Evolutionary conservation across 2,888 invertebrate species (phyloP).

Genomic region (Morpho achilles): DNA sequence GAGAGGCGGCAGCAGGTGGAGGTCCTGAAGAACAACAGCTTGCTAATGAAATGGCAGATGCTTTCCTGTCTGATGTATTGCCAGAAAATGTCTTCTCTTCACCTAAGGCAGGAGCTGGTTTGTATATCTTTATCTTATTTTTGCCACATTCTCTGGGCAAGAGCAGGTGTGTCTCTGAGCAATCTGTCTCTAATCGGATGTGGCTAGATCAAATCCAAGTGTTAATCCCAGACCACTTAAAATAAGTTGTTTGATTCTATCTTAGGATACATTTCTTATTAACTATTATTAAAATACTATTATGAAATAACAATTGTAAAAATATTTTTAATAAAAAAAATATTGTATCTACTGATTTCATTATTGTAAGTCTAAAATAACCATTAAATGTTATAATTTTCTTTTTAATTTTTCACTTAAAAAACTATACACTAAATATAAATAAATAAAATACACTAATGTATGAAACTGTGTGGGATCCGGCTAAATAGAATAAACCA

Average conservation of each 20-base stretch:
- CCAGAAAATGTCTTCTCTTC: conserved; percentile 97
- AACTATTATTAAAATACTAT: too few species aligned
- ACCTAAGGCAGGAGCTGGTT: conserved; percentile 93
- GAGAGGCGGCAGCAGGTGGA: conserved; percentile 89
- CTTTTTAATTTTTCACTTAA: too few species aligned
- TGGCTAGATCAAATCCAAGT: conserved; percentile 69
- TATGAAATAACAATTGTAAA: too few species aligned
- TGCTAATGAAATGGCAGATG: conserved; percentile 98
- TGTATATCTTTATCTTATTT: conserved; percentile 12
- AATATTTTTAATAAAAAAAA: too few species aligned
- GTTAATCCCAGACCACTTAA: conserved; percentile 73
- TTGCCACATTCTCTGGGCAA: conserved; percentile 77
- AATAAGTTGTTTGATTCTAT: conserved; percentile 72
- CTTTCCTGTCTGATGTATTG: conserved; percentile 95
- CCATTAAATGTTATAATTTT: too few species aligned
- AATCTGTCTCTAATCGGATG: conserved; percentile 71
- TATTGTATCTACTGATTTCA: too few species aligned
- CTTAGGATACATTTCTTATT: conserved; percentile 52
- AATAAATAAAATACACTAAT: too few species aligned
- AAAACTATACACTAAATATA: too few species aligned
- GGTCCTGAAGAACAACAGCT: conserved; percentile 97
- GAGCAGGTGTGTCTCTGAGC: conserved; percentile 57
- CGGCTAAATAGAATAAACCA: too few species aligned
- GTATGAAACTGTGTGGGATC: too few species aligned
- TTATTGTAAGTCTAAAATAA: too few species aligned